Evolutionary conservation across 2,113 vertebrate species (phyloP).

Genomic region (Micronisus gabar): DNA sequence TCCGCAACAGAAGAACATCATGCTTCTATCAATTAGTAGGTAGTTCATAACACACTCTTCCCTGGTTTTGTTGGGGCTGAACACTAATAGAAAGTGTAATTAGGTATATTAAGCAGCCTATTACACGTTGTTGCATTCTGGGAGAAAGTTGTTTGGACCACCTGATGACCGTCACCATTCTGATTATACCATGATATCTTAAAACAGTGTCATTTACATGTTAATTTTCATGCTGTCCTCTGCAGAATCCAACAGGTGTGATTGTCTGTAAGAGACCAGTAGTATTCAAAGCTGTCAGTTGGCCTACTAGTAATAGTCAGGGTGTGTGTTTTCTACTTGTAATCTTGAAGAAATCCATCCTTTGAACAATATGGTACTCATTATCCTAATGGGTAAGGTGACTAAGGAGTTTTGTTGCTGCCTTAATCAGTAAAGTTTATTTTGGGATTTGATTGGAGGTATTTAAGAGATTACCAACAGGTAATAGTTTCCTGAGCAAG

Average conservation of each 20-base stretch:
- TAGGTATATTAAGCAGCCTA: not conserved
- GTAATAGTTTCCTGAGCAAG: not conserved
- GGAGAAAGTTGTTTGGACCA: not conserved
- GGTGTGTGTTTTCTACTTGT: not conserved
- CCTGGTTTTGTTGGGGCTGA: fast-evolving
- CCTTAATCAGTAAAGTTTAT: not conserved
- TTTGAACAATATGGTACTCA: not conserved
- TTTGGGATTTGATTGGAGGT: not conserved
- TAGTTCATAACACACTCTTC: not conserved
- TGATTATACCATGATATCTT: not conserved
- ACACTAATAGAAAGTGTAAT: not conserved
- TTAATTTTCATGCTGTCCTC: not conserved
- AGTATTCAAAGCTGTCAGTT: not conserved
- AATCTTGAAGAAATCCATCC: not conserved
- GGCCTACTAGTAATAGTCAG: not conserved
- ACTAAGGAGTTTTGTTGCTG: not conserved
- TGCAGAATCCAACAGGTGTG: not conserved
- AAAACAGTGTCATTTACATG: not conserved
- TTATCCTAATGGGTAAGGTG: fast-evolving
- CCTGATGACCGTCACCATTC: not conserved
- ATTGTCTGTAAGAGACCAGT: not conserved
- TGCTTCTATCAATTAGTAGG: not conserved
- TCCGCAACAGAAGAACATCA: not conserved
- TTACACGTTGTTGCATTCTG: not conserved
- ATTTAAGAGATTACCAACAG: not conserved